A percentile compares a stretch with the other conserved stretches of the same genome.
phyloP scores from a whole-genome alignment of 1,140 invertebrate species.

The Drosophila serrata region DNA sequence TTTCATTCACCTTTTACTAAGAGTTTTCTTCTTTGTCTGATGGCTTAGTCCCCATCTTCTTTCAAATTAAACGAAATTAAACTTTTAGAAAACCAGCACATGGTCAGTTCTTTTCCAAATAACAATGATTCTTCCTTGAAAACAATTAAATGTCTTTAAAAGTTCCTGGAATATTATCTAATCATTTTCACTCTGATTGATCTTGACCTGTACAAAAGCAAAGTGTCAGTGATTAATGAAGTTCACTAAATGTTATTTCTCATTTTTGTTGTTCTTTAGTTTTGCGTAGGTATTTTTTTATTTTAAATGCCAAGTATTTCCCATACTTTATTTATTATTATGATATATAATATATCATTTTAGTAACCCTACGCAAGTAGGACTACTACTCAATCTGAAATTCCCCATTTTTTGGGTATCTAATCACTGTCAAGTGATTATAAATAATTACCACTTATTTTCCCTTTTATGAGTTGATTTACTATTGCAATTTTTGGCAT shows the following conservation, averaged over 20 bases:
- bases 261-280: background rate
- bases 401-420: conserved; percentile 13
- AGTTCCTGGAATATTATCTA: conserved; percentile 30
- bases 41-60: no score
- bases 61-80: background rate
- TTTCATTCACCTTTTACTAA: conserved; percentile 19
- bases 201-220: conserved; percentile 15
- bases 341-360: background rate
- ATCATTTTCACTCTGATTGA: conserved; percentile 13
- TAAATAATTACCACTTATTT: conserved; percentile 37
- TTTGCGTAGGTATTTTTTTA: background rate
- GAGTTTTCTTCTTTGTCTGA: no score
- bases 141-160: background rate
- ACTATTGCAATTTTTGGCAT: background rate
- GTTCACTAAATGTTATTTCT: background rate
- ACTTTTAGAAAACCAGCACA: background rate
- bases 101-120: background rate
- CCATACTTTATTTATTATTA: background rate
- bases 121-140: conserved; percentile 1
- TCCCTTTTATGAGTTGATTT: conserved; percentile 21
- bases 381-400: background rate
- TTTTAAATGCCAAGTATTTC: background rate
- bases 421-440: conserved; percentile 28
- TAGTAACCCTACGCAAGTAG: background rate
- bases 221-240: conserved; percentile 17